phyloP scores from a whole-genome alignment of 2,113 vertebrate genomes.

The Grammomys surdaster region DNA sequence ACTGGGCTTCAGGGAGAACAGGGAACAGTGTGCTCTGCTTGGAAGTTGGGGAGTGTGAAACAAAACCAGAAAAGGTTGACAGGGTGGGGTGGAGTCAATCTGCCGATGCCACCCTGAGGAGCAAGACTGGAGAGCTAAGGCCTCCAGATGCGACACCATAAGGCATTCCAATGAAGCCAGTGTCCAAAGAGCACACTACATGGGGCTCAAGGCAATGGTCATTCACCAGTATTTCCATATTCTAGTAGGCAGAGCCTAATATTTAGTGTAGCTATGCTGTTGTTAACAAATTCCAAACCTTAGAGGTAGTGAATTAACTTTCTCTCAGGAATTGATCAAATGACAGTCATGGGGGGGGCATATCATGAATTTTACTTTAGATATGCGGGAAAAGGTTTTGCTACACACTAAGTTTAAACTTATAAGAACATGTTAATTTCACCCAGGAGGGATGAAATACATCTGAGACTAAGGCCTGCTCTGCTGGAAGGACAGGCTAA shows the following conservation, averaged over 20 bases:
- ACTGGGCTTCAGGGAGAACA: not conserved
- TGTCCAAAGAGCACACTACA: not conserved
- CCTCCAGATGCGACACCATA: not conserved
- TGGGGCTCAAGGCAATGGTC: too few species aligned
- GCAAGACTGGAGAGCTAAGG: not conserved
- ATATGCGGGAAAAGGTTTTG: not conserved
- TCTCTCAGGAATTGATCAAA: constrained; percentile 31
- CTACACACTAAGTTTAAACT: not conserved
- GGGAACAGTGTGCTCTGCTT: not conserved
- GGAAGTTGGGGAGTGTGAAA: not conserved
- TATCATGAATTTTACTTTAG: constrained; percentile 44
- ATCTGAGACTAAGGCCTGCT: not conserved
- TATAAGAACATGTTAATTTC: not conserved
- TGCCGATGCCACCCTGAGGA: not conserved
- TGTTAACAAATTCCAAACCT: not conserved
- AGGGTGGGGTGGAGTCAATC: not conserved
- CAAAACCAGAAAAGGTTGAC: not conserved
- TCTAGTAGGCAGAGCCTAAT: not conserved
- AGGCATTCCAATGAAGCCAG: not conserved
- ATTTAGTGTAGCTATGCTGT: not conserved
- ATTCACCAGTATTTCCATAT: not conserved
- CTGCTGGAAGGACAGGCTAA: not conserved
- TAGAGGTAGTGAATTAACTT: not conserved
- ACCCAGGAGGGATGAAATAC: not conserved
- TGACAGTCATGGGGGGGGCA: not conserved